Evolutionary conservation across 2,113 vertebrate species (phyloP), one percentile per base, ranked within the genome.

Genomic region (Pycnonotus jocosus): DNA sequence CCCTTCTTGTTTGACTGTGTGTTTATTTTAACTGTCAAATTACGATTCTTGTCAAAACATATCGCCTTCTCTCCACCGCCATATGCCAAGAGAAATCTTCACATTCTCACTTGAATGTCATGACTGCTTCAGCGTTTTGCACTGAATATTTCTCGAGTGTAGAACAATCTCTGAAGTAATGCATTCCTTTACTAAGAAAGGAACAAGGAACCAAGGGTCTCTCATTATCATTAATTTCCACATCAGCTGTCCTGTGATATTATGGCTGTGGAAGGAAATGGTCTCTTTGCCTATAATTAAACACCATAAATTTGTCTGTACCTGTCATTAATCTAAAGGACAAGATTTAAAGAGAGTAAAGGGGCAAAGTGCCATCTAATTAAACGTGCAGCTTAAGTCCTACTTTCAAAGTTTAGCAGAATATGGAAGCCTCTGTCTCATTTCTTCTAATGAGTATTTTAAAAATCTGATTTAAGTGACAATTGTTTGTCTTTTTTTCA

Each of bases 1-100:
- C 18, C 33, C 53, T 91, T 95, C 91, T 58, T 93, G 61, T 92
- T 77, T 94, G 90, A 78, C 81, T 28, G 62, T 90, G 71, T 96
- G 60, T 96, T 96, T 94, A 94, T 96, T 96, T 92, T 86, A 96
- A 96, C 86, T 91, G 81, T 93, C 88, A 94, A 95, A 92, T 96
- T 95, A 88, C 0, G 3, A 44, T 48, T 40, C 73, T 84, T 97
- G 83, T 94, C 94, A 96, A 88, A 97, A 92, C 65, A 92, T 47
- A 40, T 81, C 25, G 37, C 83, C 79, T 93, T 35, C 90, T 83
- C 85, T 64, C 56, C 30, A 66, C 44, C 78, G 54, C 84, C 81
- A 88, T 88, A 74, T 88, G 70, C 68, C 88, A 76, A 65, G 77
- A 60, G 73, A 74, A 73, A 79, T 79, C 84, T 54, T 90, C 79